Evolutionary conservation across 2,888 invertebrate species (phyloP).

Genomic region (Eledona agricola): DNA sequence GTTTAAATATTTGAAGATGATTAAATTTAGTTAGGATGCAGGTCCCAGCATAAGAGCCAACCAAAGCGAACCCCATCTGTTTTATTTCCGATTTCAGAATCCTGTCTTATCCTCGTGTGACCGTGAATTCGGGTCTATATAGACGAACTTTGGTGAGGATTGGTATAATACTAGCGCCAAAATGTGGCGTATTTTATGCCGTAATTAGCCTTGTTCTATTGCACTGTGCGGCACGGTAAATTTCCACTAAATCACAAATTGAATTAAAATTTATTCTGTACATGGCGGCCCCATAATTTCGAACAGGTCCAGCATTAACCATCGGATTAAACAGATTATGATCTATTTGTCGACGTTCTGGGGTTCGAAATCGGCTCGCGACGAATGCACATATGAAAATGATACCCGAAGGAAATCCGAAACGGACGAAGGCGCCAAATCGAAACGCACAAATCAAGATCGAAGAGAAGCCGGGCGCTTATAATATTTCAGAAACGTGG

Average conservation of each 20-base stretch:
- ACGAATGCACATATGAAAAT: conserved; percentile 10
- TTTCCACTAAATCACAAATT: conserved; percentile 30
- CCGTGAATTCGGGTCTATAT: no score
- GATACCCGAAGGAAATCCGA: neutral
- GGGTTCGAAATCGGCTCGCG: conserved; percentile 11
- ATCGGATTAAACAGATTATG: conserved; percentile 28
- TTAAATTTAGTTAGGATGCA: no score
- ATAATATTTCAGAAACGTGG: conserved; percentile 32
- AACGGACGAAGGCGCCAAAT: conserved; percentile 7
- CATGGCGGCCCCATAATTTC: conserved; percentile 15
- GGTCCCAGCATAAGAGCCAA: no score
- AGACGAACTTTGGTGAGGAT: neutral
- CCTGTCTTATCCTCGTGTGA: no score
- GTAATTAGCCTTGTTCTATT: conserved; percentile 16
- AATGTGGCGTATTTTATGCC: conserved; percentile 16
- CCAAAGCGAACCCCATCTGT: no score
- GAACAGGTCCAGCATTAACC: conserved; percentile 15
- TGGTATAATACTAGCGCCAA: conserved; percentile 11
- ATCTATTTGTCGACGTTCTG: conserved; percentile 23
- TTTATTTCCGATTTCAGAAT: no score
- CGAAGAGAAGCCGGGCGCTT: conserved; percentile 15
- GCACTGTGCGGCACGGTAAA: conserved; percentile 14
- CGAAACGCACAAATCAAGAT: conserved; percentile 32
- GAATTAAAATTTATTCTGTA: conserved; percentile 29
- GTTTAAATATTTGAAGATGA: no score